A percentile compares a stretch with the other conserved stretches of the same genome.
Conservation (phyloP, 2,797 vertebrate species). For the Sebastes glaucus region DNA sequence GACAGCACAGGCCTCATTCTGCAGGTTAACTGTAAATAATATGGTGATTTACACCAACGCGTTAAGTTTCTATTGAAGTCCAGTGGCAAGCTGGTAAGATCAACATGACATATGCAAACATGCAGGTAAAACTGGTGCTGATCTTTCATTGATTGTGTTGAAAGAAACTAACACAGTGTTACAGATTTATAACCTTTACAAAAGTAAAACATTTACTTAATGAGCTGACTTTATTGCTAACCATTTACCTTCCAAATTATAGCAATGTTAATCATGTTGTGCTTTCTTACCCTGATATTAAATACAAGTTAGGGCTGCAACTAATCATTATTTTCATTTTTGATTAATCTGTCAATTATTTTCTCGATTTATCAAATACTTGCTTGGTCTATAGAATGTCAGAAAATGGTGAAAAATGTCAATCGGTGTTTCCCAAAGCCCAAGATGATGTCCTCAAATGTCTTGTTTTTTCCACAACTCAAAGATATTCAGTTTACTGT, state of each 20-base stretch:
- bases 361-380: too few relatives aligned
- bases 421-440: too few relatives aligned
- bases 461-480: too few relatives aligned
- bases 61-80: constrained; percentile 16
- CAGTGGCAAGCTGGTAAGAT: not conserved
- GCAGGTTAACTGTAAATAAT: not conserved
- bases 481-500: too few relatives aligned
- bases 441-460: too few relatives aligned
- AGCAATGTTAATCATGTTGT: not conserved
- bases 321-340: too few relatives aligned
- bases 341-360: too few relatives aligned
- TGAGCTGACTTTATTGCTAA: not conserved
- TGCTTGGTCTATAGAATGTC: too few relatives aligned
- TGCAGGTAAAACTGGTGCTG: not conserved
- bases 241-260: not conserved
- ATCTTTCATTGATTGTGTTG: not conserved
- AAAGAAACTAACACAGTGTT: not conserved
- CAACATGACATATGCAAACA: constrained; percentile 36
- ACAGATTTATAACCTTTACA: not conserved
- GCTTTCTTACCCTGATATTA: not conserved
- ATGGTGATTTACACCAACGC: not conserved
- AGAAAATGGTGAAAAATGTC: too few relatives aligned
- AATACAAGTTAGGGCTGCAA: not conserved
- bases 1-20: not conserved
- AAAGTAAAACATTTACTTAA: not conserved